Evolutionary conservation across 2,888 invertebrate genomes (phyloP).

Genomic region (Stenichneumon culpator): DNA sequence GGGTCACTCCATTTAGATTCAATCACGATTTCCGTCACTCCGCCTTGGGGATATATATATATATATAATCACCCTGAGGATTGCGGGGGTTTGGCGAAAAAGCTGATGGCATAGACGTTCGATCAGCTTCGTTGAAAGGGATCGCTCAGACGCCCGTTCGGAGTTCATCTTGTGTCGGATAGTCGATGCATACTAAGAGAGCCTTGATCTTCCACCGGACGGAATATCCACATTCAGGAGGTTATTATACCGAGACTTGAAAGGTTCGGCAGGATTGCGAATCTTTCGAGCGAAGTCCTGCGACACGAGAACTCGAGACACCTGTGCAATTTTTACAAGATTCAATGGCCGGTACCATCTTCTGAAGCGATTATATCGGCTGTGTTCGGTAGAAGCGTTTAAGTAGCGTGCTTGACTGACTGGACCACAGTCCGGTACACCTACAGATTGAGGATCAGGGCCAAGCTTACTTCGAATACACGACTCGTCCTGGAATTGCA

Average conservation of each 20-base stretch:
- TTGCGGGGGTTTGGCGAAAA: slow-evolving; percentile 20
- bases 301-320: not conserved
- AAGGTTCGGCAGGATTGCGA: not conserved
- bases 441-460: not conserved
- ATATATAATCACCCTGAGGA: slow-evolving; percentile 23
- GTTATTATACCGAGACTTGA: not conserved
- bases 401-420: too few species aligned
- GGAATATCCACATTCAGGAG: not conserved
- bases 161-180: not conserved
- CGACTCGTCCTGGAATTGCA: slow-evolving; percentile 30
- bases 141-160: not conserved
- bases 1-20: slow-evolving; percentile 32
- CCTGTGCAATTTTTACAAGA: not conserved
- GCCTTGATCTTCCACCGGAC: not conserved
- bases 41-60: not conserved
- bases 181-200: slow-evolving; percentile 10
- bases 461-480: slow-evolving; percentile 38
- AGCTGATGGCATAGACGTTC: slow-evolving; percentile 14
- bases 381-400: too few species aligned
- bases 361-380: too few species aligned
- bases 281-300: not conserved
- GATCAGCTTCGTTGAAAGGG: slow-evolving; percentile 3
- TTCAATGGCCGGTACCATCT: too few species aligned
- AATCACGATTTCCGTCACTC: slow-evolving; percentile 21
- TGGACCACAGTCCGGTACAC: too few species aligned